Evolutionary conservation across 2,113 vertebrate genomes (phyloP).

Genomic region (Pygoscelis adeliae): DNA sequence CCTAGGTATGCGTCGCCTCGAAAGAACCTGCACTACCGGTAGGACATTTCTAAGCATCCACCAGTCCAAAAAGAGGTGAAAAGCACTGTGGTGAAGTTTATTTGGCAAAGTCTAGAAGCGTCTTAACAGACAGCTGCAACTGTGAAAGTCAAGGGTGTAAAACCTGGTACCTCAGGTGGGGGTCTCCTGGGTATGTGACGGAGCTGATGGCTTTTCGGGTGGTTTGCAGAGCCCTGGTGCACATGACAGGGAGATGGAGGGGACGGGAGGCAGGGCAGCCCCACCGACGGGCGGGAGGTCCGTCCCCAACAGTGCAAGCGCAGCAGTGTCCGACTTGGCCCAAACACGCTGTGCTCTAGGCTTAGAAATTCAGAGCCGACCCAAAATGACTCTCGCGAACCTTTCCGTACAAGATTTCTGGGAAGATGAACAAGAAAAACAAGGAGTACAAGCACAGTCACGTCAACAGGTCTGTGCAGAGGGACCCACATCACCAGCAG

Average conservation of each 20-base stretch:
- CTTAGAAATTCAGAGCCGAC: background rate
- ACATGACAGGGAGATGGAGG: too few species aligned
- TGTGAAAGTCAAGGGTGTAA: background rate
- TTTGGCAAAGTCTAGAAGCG: background rate
- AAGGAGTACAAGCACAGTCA: background rate
- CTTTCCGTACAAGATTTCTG: background rate
- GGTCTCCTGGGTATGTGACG: background rate
- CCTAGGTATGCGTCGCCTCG: background rate
- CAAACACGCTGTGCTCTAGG: rapidly evolving
- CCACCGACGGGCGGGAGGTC: rapidly evolving
- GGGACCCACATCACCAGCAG: background rate
- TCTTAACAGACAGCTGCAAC: background rate
- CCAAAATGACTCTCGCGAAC: background rate
- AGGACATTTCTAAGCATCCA: background rate
- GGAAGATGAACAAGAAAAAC: background rate
- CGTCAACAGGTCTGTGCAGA: background rate
- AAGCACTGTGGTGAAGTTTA: background rate
- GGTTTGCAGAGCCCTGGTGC: background rate
- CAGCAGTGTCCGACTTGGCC: rapidly evolving
- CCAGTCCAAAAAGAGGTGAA: background rate
- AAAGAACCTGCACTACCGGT: background rate
- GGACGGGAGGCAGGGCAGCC: rapidly evolving
- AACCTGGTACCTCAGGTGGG: background rate
- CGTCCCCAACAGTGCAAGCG: rapidly evolving
- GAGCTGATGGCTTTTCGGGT: rapidly evolving